Evolutionary conservation across 2,888 invertebrate species (phyloP), one percentile per base, ranked within the genome.

Genomic region (Penaeus monodon): DNA sequence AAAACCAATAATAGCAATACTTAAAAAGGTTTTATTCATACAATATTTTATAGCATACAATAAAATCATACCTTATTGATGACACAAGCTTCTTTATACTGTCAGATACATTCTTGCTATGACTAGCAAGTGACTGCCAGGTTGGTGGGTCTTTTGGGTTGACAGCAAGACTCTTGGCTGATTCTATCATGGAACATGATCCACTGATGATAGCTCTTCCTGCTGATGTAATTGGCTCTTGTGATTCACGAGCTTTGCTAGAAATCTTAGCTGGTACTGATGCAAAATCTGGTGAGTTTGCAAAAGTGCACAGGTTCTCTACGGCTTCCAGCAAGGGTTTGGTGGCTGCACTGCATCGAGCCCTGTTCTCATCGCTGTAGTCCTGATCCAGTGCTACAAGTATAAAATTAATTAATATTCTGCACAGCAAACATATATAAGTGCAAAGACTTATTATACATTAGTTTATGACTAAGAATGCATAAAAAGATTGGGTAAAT

Each of bases 91-190:
- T 95, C 93, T 99, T 99, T 92, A 99, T 99, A 57, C 98, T 97
- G 92, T 99, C 99, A 1, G 98, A 98, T 0, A 99, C 98, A 81
- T 95, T 96, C 92, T 98, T 98, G 92, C 98, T 98, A 93, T 98
- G 97, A 91, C 95, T 95, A 0, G 99, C 98, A 89, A 99, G 95
- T 88, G 96, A 94, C 92, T 98, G 98, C 98, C 99, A 99, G 38
- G 97, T 97, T 1, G 96, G 94, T 4, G 98, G 96, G 93, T 99
- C 99, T 90, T 96, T 95, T 0, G 98, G 98, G 80, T 96, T 95
- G 57, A 97, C 94, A 0, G 97, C 97, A 89, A 99, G 94, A 82
- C 95, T 96, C 92, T 97, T 97, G 0, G 98, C 98, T 0, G 98
- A 95, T 91, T 95, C 95, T 82, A 99, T 96, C 96, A 99, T 98